Base-by-base conservation (phyloP, 2,113 vertebrate species). In the Pavo muticus region DNA sequence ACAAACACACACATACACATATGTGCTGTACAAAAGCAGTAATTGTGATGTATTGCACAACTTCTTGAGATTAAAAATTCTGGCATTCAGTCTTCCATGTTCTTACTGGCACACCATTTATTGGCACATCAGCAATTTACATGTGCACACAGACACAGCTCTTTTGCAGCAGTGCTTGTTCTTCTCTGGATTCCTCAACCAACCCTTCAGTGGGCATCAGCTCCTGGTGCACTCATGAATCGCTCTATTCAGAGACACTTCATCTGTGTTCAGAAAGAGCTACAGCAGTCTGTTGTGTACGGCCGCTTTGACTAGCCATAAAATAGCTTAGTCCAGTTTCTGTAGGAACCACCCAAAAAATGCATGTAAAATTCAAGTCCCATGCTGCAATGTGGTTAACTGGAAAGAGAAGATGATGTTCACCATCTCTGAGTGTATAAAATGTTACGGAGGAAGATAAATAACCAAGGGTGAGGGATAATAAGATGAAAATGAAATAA, bases 401-500 rank as follows among this genome's bases (percentile, higher is more conserved):
- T 80, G 24, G 80, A 63, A n/a, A 20, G 25, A 50, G 21, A 37
- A 37, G 29, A 35, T 67, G 2, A 48, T 30, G 15, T n/a, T 86
- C 18, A n/a, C 24, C 21, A 6, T 69, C 30, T 78, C 61, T 37
- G n/a, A 71, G 61, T 57, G 45, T 4, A 20, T 25, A 86, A 88
- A 81, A 17, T 7, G 2, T 73, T 80, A 10, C 18, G 37, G 30
- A 69, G 52, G 37, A 91, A 61, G 52, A 94, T 29, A 69, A 91
- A 81, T 54, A 78, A 60, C 52, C 48, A 37, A 75, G 30, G 16
- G 5, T 57, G 69, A 90, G 57, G 37, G 69, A 47, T 64, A 84
- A 13, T 82, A 68, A 88, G 76, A 81, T 65, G 76, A 80, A 75
- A 93, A 77, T 64, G 29, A 95, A 84, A 83, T 71, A 23, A 90